These are phyloP conservation scores for Phalacrocorax carbo DNA, from an alignment of 2,113 vertebrate genomes.

Conservation along the genomic window DNA sequence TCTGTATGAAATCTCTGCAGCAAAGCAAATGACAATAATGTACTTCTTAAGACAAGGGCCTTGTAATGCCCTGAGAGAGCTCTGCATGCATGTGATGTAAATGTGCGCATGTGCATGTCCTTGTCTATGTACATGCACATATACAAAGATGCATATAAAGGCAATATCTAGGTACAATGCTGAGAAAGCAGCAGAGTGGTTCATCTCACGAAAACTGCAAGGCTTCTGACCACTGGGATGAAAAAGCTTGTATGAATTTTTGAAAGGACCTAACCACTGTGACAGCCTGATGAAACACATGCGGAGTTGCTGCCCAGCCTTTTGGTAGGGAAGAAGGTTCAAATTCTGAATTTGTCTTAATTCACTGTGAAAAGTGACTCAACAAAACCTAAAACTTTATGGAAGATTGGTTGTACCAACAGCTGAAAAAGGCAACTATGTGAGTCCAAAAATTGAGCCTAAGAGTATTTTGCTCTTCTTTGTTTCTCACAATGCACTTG, in stretches of 20 bases:
- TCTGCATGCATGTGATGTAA: background rate
- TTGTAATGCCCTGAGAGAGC: background rate
- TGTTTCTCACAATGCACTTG: background rate
- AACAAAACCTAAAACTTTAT: background rate
- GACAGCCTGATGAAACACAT: background rate
- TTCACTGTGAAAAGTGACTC: background rate
- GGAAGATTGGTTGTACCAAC: background rate
- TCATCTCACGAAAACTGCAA: background rate
- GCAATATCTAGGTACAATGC: fast-evolving
- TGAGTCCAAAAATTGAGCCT: background rate
- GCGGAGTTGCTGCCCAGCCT: background rate
- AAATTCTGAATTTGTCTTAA: background rate
- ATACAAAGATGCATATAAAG: background rate
- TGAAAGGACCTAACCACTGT: background rate
- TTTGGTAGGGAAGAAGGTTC: background rate
- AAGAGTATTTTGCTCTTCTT: background rate
- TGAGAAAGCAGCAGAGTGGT: background rate
- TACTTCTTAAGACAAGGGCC: background rate
- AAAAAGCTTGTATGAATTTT: background rate
- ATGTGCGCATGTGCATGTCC: fast-evolving
- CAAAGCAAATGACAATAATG: background rate
- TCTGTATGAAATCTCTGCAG: background rate
- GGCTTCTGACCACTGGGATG: background rate
- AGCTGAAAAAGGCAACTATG: background rate
- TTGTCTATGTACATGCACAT: background rate